phyloP scores from a whole-genome alignment of 2,888 invertebrate genomes.

The Tipula helvola region DNA sequence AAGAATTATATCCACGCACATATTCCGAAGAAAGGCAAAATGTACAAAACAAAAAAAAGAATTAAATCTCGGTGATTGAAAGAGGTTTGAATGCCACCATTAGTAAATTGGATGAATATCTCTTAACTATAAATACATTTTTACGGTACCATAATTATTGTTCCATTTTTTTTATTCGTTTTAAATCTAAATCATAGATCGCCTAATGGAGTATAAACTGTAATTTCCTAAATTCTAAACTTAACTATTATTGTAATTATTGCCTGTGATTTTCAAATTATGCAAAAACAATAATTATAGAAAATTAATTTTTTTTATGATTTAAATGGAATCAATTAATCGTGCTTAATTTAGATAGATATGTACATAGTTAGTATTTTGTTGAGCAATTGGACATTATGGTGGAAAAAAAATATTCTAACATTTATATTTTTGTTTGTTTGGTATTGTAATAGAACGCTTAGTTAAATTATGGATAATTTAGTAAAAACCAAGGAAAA shows the following conservation, averaged over 20 bases:
- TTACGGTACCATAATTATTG: neutral
- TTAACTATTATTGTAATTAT: neutral
- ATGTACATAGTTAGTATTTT: neutral
- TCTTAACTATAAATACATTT: neutral
- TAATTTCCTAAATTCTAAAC: neutral
- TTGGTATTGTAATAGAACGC: neutral
- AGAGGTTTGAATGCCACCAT: neutral
- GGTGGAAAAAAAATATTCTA: neutral
- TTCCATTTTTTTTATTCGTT: neutral
- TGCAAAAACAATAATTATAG: neutral
- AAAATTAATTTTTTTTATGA: neutral
- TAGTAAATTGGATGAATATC: neutral
- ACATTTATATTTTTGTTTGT: neutral
- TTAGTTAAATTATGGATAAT: neutral
- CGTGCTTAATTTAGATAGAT: neutral
- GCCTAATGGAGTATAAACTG: neutral
- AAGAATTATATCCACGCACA: neutral
- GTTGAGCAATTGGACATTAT: neutral
- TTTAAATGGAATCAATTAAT: slow-evolving; percentile 4
- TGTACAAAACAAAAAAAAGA: neutral
- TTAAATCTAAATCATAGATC: neutral
- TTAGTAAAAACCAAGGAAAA: neutral
- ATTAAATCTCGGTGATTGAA: neutral
- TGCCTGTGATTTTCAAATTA: neutral
- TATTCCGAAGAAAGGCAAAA: neutral